Conservation (phyloP, 2,888 invertebrate species). For the Morinoia aosen region DNA sequence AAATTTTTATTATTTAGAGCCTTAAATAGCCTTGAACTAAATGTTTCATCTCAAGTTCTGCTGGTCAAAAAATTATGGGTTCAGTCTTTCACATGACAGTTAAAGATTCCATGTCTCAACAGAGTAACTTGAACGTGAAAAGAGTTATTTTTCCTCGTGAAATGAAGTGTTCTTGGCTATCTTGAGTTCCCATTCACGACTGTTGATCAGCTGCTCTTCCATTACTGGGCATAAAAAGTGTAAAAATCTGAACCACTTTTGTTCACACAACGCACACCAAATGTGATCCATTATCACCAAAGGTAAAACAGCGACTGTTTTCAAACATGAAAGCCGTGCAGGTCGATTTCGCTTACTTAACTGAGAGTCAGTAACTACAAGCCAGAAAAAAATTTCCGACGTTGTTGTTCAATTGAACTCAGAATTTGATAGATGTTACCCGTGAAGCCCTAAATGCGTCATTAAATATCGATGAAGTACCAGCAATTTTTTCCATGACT, state of each 20-base stretch:
- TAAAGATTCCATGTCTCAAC: background rate
- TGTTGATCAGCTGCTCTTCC: background rate
- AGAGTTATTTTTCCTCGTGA: background rate
- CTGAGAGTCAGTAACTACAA: background rate
- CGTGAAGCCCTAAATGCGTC: background rate
- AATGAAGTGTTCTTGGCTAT: background rate
- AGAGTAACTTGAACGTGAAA: background rate
- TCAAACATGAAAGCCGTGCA: background rate
- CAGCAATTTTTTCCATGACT: background rate
- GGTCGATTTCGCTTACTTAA: background rate
- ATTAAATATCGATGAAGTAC: background rate
- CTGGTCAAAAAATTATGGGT: background rate
- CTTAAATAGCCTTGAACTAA: no score
- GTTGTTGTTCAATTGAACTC: background rate
- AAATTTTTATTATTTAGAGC: no score
- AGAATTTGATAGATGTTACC: background rate
- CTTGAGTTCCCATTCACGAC: background rate
- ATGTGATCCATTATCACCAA: background rate
- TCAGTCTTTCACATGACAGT: background rate
- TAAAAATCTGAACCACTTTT: background rate
- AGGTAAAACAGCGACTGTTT: background rate
- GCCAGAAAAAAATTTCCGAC: background rate
- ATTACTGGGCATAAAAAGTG: background rate
- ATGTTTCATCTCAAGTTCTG: no score
- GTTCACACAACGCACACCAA: background rate